Conservation (phyloP, 1,140 invertebrate species). For the Streblospio benedicti region DNA sequence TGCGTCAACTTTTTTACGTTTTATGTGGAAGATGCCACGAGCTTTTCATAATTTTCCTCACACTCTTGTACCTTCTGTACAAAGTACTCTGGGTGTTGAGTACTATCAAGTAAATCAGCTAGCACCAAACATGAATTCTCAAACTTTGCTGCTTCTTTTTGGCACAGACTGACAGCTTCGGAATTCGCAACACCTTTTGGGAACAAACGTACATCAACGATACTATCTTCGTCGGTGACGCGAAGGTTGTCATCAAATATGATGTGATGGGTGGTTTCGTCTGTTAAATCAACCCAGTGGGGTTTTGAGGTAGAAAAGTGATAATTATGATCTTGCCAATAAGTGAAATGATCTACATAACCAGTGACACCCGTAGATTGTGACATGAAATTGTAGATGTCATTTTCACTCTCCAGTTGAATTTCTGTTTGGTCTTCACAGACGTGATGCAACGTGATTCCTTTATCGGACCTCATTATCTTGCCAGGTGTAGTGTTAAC, state of each 20-base stretch:
- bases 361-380: conserved; percentile 30
- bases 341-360: conserved; percentile 37
- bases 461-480: conserved; percentile 9
- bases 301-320: conserved; percentile 34
- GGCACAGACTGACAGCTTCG: conserved; percentile 20
- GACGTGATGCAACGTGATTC: background rate
- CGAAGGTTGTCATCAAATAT: conserved; percentile 45
- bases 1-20: no score
- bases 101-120: conserved; percentile 33
- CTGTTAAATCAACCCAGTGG: conserved; percentile 35
- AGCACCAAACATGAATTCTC: conserved; percentile 38
- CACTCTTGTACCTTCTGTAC: conserved; percentile 30
- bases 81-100: conserved; percentile 37
- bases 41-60: conserved; percentile 32
- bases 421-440: background rate
- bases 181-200: conserved; percentile 2
- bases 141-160: conserved; percentile 26
- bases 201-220: conserved; percentile 36
- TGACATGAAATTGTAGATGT: conserved; percentile 34
- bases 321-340: conserved; percentile 37
- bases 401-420: conserved; percentile 23
- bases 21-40: no score
- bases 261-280: conserved; percentile 36
- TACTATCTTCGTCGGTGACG: conserved; percentile 35
- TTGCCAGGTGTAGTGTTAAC: conserved; percentile 23